Percentiles rank a stretch among this genome's conserved stretches.
Evolutionary conservation across 1,140 invertebrate species (phyloP).

Genomic region (Drosophila erecta): DNA sequence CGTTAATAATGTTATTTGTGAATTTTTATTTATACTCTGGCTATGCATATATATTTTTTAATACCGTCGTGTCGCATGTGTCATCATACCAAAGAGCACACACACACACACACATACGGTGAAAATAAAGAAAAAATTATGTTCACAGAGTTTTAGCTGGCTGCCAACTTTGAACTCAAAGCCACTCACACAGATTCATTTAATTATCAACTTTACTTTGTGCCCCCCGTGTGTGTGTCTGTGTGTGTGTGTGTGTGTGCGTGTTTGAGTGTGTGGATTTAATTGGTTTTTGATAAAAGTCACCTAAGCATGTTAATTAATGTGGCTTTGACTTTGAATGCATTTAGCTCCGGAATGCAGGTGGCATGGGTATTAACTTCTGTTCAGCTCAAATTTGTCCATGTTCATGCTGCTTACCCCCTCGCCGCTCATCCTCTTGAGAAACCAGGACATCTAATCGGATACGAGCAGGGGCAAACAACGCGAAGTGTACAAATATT

Average conservation of each 20-base stretch:
- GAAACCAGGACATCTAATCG: slow-evolving; percentile 9
- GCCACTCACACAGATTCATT: slow-evolving; percentile 45
- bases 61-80: slow-evolving; percentile 45
- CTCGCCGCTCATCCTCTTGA: not conserved
- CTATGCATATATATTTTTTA: slow-evolving; percentile 27
- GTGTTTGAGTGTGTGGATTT: slow-evolving; percentile 46
- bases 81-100: slow-evolving; percentile 8
- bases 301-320: slow-evolving; percentile 81
- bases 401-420: not conserved
- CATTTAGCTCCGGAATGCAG: slow-evolving; percentile 34
- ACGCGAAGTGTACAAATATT: slow-evolving; percentile 46
- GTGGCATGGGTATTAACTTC: slow-evolving; percentile 15
- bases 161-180: slow-evolving; percentile 69
- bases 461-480: slow-evolving; percentile 24
- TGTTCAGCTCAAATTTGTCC: not conserved
- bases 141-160: slow-evolving; percentile 24
- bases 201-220: slow-evolving; percentile 68
- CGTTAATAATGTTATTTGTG: slow-evolving; percentile 77
- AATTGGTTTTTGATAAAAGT: slow-evolving; percentile 83
- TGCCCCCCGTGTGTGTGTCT: not conserved
- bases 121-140: slow-evolving; percentile 32
- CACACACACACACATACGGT: not conserved
- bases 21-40: slow-evolving; percentile 28
- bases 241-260: not conserved
- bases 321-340: slow-evolving; percentile 69